These are phyloP conservation scores for Setophaga kirtlandii DNA, from an alignment of 2,113 vertebrate species.

Conservation along the genomic window DNA sequence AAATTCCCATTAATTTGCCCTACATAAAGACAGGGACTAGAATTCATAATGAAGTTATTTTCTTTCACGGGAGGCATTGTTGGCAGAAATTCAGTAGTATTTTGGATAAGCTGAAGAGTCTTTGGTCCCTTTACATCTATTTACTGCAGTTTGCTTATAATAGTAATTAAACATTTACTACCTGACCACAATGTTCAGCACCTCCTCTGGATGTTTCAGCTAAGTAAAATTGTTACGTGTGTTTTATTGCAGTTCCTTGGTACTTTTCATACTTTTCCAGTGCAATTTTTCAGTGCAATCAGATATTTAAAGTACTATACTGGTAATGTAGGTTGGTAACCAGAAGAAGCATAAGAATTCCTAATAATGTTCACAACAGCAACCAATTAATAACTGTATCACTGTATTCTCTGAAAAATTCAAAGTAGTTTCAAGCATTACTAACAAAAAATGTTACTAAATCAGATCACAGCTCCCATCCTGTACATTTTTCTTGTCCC, in stretches of 20 bases:
- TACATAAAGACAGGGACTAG: background rate
- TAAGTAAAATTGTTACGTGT: background rate
- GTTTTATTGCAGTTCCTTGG: background rate
- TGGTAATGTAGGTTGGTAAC: background rate
- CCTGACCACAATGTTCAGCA: background rate
- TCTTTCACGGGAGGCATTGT: background rate
- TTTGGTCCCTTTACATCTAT: background rate
- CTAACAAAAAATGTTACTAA: background rate
- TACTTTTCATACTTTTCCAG: background rate
- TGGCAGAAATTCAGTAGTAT: background rate
- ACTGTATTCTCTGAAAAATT: background rate
- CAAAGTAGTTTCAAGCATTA: background rate
- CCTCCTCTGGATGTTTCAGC: background rate
- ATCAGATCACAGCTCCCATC: background rate
- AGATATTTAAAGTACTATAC: background rate
- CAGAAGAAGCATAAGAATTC: background rate
- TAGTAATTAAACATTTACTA: background rate
- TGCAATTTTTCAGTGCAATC: background rate
- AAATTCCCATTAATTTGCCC: background rate
- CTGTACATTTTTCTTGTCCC: background rate
- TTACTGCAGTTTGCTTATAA: background rate
- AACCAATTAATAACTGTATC: background rate
- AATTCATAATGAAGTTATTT: background rate
- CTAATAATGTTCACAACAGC: background rate
- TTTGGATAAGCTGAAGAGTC: background rate